phyloP scores from a whole-genome alignment of 2,113 vertebrate genomes.

The Suncus etruscus region DNA sequence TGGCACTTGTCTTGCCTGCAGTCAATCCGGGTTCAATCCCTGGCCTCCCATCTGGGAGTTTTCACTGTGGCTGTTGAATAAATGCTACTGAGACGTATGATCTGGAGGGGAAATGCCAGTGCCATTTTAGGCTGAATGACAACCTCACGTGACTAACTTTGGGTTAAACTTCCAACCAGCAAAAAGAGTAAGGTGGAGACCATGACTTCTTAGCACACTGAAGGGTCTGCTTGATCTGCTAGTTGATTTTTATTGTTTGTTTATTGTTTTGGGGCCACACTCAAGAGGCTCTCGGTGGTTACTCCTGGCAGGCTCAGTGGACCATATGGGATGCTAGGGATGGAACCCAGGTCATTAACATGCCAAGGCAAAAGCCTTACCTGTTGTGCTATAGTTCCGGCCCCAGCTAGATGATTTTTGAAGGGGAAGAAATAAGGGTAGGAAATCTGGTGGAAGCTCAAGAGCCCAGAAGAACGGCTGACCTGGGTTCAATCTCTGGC shows the following conservation, averaged over 20 bases:
- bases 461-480: not conserved
- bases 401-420: not conserved
- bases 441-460: not conserved
- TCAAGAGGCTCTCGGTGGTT: too few species aligned
- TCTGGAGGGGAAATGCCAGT: slow-evolving; percentile 42
- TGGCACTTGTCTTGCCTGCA: too few species aligned
- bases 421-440: not conserved
- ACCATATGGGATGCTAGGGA: too few species aligned
- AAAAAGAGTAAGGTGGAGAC: slow-evolving; percentile 15
- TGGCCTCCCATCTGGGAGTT: too few species aligned
- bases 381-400: too few species aligned
- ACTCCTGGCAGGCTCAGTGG: too few species aligned
- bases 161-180: not conserved
- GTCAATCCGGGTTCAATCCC: too few species aligned
- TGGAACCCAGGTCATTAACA: too few species aligned
- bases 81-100: not conserved
- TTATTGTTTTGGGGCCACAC: too few species aligned
- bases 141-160: too few species aligned
- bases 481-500: too few species aligned
- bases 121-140: slow-evolving; percentile 38
- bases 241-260: not conserved
- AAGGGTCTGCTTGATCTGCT: slow-evolving; percentile 23
- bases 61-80: slow-evolving; percentile 1
- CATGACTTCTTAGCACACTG: slow-evolving; percentile 22
- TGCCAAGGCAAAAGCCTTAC: too few species aligned